Conservation (phyloP, 2,797 vertebrate genomes). For the Apogon talboti region DNA sequence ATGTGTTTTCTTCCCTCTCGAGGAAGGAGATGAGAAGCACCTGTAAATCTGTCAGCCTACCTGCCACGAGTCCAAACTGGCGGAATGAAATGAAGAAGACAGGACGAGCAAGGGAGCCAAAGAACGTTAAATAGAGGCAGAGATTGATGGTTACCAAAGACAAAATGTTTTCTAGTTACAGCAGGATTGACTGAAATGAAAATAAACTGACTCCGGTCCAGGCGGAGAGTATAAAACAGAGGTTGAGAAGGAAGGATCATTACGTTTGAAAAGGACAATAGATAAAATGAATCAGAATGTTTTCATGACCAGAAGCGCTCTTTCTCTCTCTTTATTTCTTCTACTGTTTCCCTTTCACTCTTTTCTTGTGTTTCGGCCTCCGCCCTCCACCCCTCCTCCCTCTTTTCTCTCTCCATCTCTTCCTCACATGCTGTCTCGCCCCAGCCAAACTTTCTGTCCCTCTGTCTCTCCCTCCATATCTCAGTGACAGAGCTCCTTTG, state of each 20-base stretch:
- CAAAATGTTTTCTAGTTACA: neutral
- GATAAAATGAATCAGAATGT: neutral
- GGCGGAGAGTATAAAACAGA: neutral
- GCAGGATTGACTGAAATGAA: constrained; percentile 1
- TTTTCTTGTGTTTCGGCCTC: neutral
- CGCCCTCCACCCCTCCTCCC: no score
- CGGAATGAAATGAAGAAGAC: constrained; percentile 54
- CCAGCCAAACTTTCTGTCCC: constrained; percentile 41
- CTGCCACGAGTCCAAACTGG: constrained; percentile 63
- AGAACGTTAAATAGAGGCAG: constrained; percentile 9
- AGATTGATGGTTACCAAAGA: constrained; percentile 17
- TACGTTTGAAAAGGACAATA: neutral
- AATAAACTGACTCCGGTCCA: constrained; percentile 4
- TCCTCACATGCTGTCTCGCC: constrained; percentile 11
- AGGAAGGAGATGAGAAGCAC: constrained; percentile 66
- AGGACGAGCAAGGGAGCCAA: constrained; percentile 16
- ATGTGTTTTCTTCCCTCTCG: constrained; percentile 2
- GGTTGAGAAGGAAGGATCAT: neutral
- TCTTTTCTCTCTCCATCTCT: neutral
- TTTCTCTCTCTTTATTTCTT: neutral
- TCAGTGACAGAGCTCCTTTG: constrained; percentile 77
- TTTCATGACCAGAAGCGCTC: neutral
- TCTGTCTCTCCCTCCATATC: constrained; percentile 51
- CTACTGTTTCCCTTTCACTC: neutral
- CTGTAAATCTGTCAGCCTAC: constrained; percentile 78